phyloP scores from a whole-genome alignment of 1,140 invertebrate genomes.

The Zaprionus gabonicus region DNA sequence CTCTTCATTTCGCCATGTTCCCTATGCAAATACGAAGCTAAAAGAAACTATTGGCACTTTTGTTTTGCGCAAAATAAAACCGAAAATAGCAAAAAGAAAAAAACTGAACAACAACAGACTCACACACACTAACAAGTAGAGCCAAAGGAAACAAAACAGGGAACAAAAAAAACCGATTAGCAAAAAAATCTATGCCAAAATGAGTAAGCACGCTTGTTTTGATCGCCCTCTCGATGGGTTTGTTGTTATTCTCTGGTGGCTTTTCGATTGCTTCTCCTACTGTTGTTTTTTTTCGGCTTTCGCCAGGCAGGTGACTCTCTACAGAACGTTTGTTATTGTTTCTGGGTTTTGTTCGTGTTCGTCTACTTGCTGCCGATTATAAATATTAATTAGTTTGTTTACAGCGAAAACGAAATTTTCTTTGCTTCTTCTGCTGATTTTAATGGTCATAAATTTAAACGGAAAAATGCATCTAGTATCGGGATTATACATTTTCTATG shows the following conservation, averaged over 20 bases:
- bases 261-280: neutral
- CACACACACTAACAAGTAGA: conserved; percentile 3
- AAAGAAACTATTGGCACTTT: conserved; percentile 40
- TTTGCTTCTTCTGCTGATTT: conserved; percentile 49
- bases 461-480: conserved; percentile 68
- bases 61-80: conserved; percentile 49
- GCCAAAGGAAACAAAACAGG: conserved; percentile 18
- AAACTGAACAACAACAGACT: conserved; percentile 22
- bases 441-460: conserved; percentile 58
- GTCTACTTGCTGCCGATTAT: conserved; percentile 47
- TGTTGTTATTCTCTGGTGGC: conserved; percentile 10
- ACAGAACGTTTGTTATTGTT: conserved; percentile 38
- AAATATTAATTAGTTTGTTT: conserved; percentile 80
- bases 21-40: conserved; percentile 14
- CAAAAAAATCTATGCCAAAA: conserved; percentile 54
- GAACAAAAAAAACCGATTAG: conserved; percentile 9
- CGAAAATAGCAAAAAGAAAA: conserved; percentile 26
- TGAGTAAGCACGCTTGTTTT: conserved; percentile 41
- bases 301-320: conserved; percentile 45
- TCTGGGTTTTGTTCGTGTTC: conserved; percentile 11
- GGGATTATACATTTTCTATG: conserved; percentile 48
- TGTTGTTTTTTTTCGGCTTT: conserved; percentile 18
- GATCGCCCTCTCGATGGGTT: conserved; percentile 21
- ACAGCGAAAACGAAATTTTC: conserved; percentile 66
- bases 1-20: conserved; percentile 23